Conservation (phyloP, 2,888 invertebrate species). For the Coecobrya sp. region DNA sequence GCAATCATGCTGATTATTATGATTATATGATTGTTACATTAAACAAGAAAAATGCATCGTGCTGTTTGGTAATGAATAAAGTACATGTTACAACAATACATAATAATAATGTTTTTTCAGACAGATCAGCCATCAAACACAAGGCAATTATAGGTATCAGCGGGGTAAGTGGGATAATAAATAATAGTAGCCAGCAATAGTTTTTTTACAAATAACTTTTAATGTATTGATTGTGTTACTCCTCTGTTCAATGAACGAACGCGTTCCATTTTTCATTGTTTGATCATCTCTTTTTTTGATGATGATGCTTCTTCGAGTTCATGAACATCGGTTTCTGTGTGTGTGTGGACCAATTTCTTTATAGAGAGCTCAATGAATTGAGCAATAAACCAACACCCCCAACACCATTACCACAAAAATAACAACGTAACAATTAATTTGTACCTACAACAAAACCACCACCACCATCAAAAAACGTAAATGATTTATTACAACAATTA, state of each 20-base stretch:
- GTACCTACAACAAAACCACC: background rate
- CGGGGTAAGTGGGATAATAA: background rate
- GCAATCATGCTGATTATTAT: no score
- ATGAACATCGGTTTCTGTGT: no score
- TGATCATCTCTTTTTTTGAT: background rate
- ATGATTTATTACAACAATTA: background rate
- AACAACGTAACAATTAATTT: background rate
- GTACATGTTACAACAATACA: background rate
- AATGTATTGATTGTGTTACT: slow-evolving; percentile 3
- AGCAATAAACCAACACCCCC: background rate
- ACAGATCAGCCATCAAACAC: background rate
- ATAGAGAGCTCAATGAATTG: background rate
- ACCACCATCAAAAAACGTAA: background rate
- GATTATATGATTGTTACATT: background rate
- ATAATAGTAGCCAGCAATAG: no score
- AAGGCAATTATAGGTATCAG: background rate
- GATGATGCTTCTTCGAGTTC: background rate
- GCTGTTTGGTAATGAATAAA: background rate
- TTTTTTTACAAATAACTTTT: no score
- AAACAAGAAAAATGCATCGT: background rate
- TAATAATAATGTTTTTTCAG: background rate
- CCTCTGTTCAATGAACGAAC: background rate
- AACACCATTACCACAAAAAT: background rate
- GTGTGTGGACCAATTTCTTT: background rate
- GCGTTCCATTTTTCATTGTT: slow-evolving; percentile 8